These are phyloP conservation scores for Caranx melampygus DNA, from an alignment of 2,113 vertebrate species.

Conservation along the genomic window DNA sequence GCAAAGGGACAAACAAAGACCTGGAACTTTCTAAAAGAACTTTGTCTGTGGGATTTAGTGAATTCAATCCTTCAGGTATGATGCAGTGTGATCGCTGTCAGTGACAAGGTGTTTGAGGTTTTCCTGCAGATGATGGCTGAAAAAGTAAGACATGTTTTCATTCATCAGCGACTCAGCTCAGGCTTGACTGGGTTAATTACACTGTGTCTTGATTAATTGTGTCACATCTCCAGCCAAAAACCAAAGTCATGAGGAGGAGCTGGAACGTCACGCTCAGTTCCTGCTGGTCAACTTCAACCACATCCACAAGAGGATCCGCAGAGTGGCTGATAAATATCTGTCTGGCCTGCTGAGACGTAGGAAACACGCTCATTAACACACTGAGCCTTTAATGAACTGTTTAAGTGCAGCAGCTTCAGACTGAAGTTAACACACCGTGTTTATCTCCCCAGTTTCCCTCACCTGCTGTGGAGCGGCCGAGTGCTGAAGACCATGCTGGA, in stretches of 20 bases:
- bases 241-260: conserved; percentile 95
- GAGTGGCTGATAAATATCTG: conserved; percentile 97
- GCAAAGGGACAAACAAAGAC: conserved; percentile 9
- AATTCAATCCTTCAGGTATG: conserved; percentile 87
- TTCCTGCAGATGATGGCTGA: conserved; percentile 99
- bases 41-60: background rate
- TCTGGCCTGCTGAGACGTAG: conserved; percentile 97
- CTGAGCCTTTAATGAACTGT: background rate
- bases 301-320: conserved; percentile 96
- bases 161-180: background rate
- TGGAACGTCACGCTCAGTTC: conserved; percentile 97
- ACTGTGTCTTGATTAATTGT: background rate
- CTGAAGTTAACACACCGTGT: background rate
- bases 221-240: conserved; percentile 89
- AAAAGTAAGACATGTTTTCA: conserved; percentile 84
- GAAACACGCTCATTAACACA: conserved; percentile 31
- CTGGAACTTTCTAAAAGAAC: too few relatives aligned
- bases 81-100: conserved; percentile 98
- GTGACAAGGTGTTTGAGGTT: conserved; percentile 98
- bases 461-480: conserved; percentile 96
- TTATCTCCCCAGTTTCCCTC: conserved; percentile 88
- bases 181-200: background rate
- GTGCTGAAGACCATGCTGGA: conserved; percentile 98
- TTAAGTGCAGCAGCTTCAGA: background rate
- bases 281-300: conserved; percentile 98